Evolutionary conservation across 2,797 vertebrate species (phyloP).

Genomic region (Zenarchopterus dispar): DNA sequence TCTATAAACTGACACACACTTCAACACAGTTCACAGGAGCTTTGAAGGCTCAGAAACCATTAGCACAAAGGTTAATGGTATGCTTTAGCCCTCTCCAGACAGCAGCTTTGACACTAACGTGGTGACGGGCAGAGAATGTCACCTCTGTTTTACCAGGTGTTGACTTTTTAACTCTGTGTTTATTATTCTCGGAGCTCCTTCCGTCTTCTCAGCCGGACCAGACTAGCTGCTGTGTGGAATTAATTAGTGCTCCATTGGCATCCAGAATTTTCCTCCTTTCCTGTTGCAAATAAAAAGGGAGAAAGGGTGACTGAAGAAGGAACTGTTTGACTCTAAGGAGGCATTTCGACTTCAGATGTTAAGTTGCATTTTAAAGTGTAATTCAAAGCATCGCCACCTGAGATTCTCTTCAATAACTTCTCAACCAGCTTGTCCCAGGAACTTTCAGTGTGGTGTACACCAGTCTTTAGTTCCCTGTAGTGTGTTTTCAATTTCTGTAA

Average conservation of each 20-base stretch:
- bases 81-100: constrained; percentile 56
- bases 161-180: constrained; percentile 45
- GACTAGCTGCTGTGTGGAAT: constrained; percentile 32
- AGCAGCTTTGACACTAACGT: constrained; percentile 50
- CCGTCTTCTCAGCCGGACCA: constrained; percentile 28
- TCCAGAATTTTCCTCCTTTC: constrained; percentile 9
- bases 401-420: no score
- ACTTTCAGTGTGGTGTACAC: no score
- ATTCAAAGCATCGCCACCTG: background rate
- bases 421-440: no score
- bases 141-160: constrained; percentile 58
- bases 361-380: background rate
- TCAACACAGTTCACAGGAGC: constrained; percentile 7
- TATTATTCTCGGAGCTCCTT: constrained; percentile 40
- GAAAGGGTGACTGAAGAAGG: constrained; percentile 14
- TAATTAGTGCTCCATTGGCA: constrained; percentile 22
- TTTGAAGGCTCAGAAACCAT: constrained; percentile 29
- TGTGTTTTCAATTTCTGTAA: no score
- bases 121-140: constrained; percentile 57
- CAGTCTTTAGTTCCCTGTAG: no score
- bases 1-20: background rate
- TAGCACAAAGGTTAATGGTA: constrained; percentile 73
- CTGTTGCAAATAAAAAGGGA: constrained; percentile 4
- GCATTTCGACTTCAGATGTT: constrained; percentile 15
- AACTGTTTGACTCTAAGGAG: background rate